phyloP scores from a whole-genome alignment of 53 echinoderm and acorn worm genomes.

The Actinopyga echinites region DNA sequence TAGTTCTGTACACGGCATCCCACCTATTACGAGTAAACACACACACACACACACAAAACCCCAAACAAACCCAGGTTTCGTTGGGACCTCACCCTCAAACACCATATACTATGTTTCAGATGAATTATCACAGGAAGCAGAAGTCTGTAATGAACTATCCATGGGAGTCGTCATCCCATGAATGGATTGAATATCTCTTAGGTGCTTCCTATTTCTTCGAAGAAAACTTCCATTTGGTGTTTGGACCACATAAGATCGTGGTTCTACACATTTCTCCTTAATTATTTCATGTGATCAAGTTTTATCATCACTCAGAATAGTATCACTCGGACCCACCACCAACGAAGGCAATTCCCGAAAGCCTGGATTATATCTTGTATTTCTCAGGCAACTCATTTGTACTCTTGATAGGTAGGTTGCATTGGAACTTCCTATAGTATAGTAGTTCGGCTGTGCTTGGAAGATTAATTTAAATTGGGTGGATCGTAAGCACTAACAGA shows the following conservation, averaged over 20 bases:
- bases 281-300: conserved; percentile 5
- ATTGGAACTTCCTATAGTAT: background rate
- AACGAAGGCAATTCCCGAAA: background rate
- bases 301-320: background rate
- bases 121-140: background rate
- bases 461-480: background rate
- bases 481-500: background rate
- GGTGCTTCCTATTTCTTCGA: conserved; percentile 14
- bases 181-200: conserved; percentile 7
- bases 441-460: conserved; percentile 23
- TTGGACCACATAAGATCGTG: background rate
- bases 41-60: background rate
- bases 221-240: conserved; percentile 7
- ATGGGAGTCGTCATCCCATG: background rate
- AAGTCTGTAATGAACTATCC: too few species aligned
- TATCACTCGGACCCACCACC: background rate
- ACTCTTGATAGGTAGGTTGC: background rate
- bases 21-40: background rate
- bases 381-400: background rate
- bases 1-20: background rate
- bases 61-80: background rate
- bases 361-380: too few species aligned
- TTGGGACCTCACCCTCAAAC: background rate
- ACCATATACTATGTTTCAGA: background rate
- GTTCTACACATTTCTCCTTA: conserved; percentile 2